Conservation (phyloP, 2,888 invertebrate genomes). For the Drosophila neonasuta region DNA sequence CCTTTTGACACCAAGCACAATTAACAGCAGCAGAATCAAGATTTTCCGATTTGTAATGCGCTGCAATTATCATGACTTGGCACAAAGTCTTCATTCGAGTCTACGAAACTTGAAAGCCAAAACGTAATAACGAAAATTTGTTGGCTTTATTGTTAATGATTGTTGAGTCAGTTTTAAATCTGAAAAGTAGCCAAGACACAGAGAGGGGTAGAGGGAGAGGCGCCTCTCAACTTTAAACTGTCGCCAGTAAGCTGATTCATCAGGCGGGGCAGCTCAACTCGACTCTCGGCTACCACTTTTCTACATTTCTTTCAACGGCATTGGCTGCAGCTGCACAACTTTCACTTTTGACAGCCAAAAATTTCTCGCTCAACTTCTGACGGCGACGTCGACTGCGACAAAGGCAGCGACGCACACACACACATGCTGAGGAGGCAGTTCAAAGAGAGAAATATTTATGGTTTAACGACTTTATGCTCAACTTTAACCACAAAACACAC, state of each 20-base stretch:
- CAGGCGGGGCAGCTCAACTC: slow-evolving; percentile 47
- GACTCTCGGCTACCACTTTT: slow-evolving; percentile 56
- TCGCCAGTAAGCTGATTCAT: slow-evolving; percentile 59
- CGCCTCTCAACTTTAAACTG: slow-evolving; percentile 63
- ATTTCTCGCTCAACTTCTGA: slow-evolving; percentile 76
- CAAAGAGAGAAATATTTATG: slow-evolving; percentile 73
- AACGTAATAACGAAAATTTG: slow-evolving; percentile 50
- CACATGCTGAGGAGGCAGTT: slow-evolving; percentile 46
- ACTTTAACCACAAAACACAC: slow-evolving; percentile 62
- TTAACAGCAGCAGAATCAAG: not conserved
- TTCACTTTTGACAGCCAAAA: slow-evolving; percentile 78
- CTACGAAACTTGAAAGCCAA: slow-evolving; percentile 23
- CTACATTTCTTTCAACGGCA: slow-evolving; percentile 70
- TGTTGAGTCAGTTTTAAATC: slow-evolving; percentile 33
- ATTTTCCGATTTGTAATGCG: slow-evolving; percentile 24
- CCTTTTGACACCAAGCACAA: slow-evolving; percentile 11
- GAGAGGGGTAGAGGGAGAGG: not conserved
- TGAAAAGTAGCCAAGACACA: slow-evolving; percentile 27
- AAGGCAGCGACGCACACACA: slow-evolving; percentile 4
- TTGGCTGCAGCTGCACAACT: slow-evolving; percentile 71
- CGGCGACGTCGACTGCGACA: slow-evolving; percentile 29
- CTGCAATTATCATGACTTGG: slow-evolving; percentile 26
- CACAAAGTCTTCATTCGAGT: slow-evolving; percentile 8
- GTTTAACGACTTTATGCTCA: slow-evolving; percentile 69
- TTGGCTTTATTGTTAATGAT: slow-evolving; percentile 31